Evolutionary conservation across 2,888 invertebrate species (phyloP).

Genomic region (Hetaerina titia): DNA sequence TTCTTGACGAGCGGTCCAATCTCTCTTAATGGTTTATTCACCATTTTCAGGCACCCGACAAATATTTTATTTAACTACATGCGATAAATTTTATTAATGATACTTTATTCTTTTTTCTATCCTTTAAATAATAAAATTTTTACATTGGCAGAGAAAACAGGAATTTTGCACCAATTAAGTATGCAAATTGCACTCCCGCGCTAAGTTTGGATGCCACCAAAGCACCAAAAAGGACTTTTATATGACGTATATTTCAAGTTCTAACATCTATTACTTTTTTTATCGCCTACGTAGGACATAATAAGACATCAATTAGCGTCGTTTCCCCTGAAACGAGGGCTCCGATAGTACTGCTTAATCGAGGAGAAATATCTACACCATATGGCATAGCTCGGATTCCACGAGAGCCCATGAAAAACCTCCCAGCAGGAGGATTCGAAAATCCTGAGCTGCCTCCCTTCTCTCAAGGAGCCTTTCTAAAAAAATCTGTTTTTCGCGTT

Average conservation of each 20-base stretch:
- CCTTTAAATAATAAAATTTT: not conserved
- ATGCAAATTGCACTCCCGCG: too few relatives aligned
- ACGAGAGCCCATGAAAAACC: not conserved
- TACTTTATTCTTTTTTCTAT: not conserved
- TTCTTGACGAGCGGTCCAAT: not conserved
- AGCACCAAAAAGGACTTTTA: too few relatives aligned
- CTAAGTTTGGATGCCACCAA: too few relatives aligned
- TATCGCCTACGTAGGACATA: too few relatives aligned
- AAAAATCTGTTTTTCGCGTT: not conserved
- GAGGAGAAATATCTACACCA: not conserved
- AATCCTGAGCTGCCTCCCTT: not conserved
- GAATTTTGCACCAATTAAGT: too few relatives aligned
- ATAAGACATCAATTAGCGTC: too few relatives aligned
- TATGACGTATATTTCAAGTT: too few relatives aligned
- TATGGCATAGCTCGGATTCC: not conserved
- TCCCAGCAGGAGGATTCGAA: conserved; percentile 6
- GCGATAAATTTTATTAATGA: not conserved
- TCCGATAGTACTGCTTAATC: too few relatives aligned
- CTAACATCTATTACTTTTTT: too few relatives aligned
- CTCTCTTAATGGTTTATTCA: not conserved
- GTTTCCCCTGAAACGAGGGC: too few relatives aligned
- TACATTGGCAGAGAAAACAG: not conserved
- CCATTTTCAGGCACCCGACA: not conserved
- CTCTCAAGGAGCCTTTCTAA: not conserved
- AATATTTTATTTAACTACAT: not conserved